Evolutionary conservation across 2,113 vertebrate species (phyloP).

Genomic region (Astatoreochromis straeleni): DNA sequence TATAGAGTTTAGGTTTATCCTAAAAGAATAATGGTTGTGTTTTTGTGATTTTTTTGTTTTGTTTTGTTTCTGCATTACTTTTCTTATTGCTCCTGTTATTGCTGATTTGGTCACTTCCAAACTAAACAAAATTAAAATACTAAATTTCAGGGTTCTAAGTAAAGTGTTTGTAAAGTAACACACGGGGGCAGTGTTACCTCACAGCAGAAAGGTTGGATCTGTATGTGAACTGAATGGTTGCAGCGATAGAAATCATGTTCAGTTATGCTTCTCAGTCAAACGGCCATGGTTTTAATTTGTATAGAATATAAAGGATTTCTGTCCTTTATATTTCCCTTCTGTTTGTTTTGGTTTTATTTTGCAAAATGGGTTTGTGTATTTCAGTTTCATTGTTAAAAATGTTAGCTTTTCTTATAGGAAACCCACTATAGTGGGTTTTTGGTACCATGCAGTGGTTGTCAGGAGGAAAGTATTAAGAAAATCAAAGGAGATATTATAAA

Average conservation of each 20-base stretch:
- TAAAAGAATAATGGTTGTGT: neutral
- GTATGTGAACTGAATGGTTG: neutral
- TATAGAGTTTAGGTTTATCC: neutral
- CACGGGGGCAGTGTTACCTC: neutral
- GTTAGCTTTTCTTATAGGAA: neutral
- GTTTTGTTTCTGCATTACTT: neutral
- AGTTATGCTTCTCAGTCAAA: neutral
- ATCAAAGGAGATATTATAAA: neutral
- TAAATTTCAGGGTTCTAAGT: neutral
- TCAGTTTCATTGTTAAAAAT: neutral
- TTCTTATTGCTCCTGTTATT: neutral
- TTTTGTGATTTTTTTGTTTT: neutral
- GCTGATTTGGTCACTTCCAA: neutral
- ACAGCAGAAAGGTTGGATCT: neutral
- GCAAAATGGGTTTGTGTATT: neutral
- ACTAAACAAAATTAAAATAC: neutral
- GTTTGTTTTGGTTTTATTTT: neutral
- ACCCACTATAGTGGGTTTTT: neutral
- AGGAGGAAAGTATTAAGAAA: neutral
- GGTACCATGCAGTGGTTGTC: neutral
- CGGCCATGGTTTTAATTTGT: neutral
- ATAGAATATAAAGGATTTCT: neutral
- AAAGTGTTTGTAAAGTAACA: neutral
- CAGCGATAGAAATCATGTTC: rapidly evolving
- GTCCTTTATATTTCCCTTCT: neutral